These are phyloP conservation scores for Edolisoma coerulescens DNA, from an alignment of 2,113 vertebrate species.

Conservation along the genomic window DNA sequence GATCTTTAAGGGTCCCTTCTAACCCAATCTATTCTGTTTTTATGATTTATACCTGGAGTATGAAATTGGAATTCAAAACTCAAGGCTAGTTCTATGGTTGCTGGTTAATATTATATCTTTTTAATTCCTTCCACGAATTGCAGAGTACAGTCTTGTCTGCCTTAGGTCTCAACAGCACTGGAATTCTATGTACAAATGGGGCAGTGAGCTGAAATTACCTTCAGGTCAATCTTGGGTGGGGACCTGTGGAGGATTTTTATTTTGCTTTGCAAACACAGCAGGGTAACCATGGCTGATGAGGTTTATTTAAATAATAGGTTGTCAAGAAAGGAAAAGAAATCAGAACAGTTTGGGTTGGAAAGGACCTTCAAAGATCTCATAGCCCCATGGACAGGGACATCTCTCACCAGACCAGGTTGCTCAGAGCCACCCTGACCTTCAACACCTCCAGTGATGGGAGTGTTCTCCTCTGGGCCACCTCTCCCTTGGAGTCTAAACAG, in stretches of 20 bases:
- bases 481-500: neutral
- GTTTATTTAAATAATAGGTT: neutral
- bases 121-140: neutral
- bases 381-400: neutral
- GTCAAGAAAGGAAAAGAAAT: neutral
- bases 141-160: neutral
- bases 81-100: neutral
- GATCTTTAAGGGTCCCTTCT: neutral
- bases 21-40: neutral
- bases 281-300: neutral
- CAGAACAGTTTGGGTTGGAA: neutral
- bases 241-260: neutral
- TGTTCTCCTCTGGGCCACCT: neutral
- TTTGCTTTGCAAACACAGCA: neutral
- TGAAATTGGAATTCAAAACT: neutral
- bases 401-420: neutral
- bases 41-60: neutral
- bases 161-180: neutral
- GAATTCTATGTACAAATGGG: neutral
- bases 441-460: neutral
- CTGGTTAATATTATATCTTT: neutral
- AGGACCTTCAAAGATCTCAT: neutral
- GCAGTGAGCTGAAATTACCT: neutral
- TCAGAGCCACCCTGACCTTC: neutral
- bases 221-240: neutral